phyloP scores from a whole-genome alignment of 2,113 vertebrate genomes.

The Bos taurus region ARS-UCD2.0 NC_037351.1:39669501-39670000 shows the following conservation, averaged over 20 bases:
- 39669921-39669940: not conserved
- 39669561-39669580: not conserved
- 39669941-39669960: not conserved
- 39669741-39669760: not conserved
- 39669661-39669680: not conserved
- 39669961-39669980: not conserved
- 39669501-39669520: no score
- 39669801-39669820: not conserved
- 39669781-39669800: not conserved
- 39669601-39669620: not conserved
- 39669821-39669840: not conserved
- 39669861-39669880: not conserved
- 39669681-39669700: not conserved
- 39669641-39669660: not conserved
- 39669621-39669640: not conserved
- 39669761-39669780: not conserved
- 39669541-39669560: not conserved
- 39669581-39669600: not conserved
- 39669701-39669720: not conserved
- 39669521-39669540: not conserved
- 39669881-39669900: not conserved
- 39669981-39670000: not conserved
- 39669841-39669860: not conserved
- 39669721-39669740: constrained; percentile 20
- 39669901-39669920: not conserved